These are phyloP conservation scores for Orgyia antiqua DNA, from an alignment of 2,888 invertebrate genomes.

Conservation along the genomic window DNA sequence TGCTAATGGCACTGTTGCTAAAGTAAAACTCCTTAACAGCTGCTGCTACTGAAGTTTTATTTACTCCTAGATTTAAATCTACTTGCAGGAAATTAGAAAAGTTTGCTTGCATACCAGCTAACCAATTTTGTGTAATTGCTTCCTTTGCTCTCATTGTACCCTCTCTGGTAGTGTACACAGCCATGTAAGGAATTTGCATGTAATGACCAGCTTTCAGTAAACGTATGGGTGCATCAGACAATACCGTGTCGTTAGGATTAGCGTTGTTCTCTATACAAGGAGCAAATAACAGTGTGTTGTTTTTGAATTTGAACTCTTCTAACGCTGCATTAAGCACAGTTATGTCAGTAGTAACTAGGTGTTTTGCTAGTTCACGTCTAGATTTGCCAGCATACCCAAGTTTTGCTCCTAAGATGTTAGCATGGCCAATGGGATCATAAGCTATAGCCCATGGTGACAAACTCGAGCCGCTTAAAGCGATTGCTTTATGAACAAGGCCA, in stretches of 20 bases:
- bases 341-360: constrained; percentile 36
- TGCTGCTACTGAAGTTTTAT: constrained; percentile 29
- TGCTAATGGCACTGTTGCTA: constrained; percentile 31
- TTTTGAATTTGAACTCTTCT: constrained; percentile 40
- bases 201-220: constrained; percentile 48
- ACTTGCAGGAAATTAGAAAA: constrained; percentile 55
- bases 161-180: constrained; percentile 54
- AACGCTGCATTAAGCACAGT: constrained; percentile 35
- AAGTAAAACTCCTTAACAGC: constrained; percentile 52
- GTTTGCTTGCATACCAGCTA: constrained; percentile 48
- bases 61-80: constrained; percentile 41
- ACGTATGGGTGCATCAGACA: constrained; percentile 50
- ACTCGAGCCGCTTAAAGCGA: constrained; percentile 59
- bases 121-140: constrained; percentile 41
- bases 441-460: constrained; percentile 62
- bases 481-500: constrained; percentile 53
- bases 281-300: constrained; percentile 58
- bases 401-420: constrained; percentile 39
- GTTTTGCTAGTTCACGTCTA: constrained; percentile 37
- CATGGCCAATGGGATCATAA: constrained; percentile 55
- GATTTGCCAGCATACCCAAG: constrained; percentile 42
- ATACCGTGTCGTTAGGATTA: constrained; percentile 38
- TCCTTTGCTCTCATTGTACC: constrained; percentile 53
- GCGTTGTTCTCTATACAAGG: constrained; percentile 57
- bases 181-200: constrained; percentile 51